Percentiles rank a stretch among this genome's conserved stretches.
These are phyloP conservation scores for Glyptemys insculpta DNA, from an alignment of 2,797 vertebrate genomes.

Conservation along the genomic window DNA sequence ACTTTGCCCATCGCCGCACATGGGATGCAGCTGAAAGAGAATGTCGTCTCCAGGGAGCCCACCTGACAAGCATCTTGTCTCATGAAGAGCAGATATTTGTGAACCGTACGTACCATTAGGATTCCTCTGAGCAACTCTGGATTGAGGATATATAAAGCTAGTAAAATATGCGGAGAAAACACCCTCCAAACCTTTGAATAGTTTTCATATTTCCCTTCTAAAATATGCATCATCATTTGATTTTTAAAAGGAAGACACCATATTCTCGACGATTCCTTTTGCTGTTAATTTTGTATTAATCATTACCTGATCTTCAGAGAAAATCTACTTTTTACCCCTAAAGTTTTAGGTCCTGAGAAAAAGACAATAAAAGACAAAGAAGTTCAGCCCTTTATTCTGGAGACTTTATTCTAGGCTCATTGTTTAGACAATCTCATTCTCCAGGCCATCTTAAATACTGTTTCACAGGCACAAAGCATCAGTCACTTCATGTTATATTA, in stretches of 20 bases:
- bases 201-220: neutral
- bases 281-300: neutral
- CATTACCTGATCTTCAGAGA: neutral
- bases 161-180: neutral
- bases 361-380: neutral
- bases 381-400: neutral
- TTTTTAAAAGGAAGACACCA: neutral
- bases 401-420: neutral
- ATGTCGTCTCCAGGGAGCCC: constrained; percentile 94
- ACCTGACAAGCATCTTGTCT: constrained; percentile 92
- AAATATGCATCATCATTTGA: neutral
- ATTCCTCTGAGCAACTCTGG: neutral
- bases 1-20: constrained; percentile 91
- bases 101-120: constrained; percentile 88
- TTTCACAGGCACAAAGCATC: neutral
- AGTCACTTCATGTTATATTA: neutral
- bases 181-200: neutral
- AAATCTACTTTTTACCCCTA: neutral
- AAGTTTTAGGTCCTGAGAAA: neutral
- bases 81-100: constrained; percentile 95
- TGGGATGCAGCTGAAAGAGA: constrained; percentile 97
- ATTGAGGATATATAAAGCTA: neutral
- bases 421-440: neutral
- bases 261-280: neutral
- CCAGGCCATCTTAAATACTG: neutral